These are phyloP conservation scores for Tenthredo livida DNA, from an alignment of 2,888 invertebrate genomes.

Conservation along the genomic window DNA sequence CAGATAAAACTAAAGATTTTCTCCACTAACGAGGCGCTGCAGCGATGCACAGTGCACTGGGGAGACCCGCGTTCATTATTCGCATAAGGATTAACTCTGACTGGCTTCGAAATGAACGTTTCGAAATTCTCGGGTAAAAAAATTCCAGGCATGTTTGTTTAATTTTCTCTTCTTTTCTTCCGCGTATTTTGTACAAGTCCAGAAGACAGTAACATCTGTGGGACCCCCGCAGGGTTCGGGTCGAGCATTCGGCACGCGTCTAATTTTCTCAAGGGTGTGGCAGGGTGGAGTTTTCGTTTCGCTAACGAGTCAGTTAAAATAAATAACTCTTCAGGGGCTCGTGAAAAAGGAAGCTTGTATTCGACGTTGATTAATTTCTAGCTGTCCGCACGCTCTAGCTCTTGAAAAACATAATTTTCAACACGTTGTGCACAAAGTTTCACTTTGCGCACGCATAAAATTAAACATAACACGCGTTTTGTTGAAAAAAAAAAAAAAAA, in stretches of 20 bases:
- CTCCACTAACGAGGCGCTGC: conserved; percentile 29
- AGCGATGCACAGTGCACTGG: not conserved
- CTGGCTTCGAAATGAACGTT: not conserved
- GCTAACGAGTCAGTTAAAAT: conserved; percentile 45
- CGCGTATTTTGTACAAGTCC: not conserved
- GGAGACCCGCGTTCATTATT: not conserved
- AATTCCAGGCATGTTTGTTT: not conserved
- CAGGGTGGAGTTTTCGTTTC: conserved; percentile 39
- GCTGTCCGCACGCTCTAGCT: not conserved
- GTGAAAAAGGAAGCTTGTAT: not conserved
- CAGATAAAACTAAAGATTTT: conserved; percentile 41
- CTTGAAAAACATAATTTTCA: not conserved
- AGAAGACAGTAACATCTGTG: not conserved
- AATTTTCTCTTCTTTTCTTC: not conserved
- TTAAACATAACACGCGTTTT: too few relatives aligned
- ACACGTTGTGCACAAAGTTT: not conserved
- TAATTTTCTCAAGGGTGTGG: conserved; percentile 26
- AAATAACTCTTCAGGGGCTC: not conserved
- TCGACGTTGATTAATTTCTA: not conserved
- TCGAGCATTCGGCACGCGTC: conserved; percentile 24
- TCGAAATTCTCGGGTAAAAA: not conserved
- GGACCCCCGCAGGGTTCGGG: not conserved
- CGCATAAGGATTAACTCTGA: not conserved
- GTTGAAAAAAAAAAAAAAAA: too few relatives aligned
- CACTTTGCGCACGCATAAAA: too few relatives aligned